Evolutionary conservation across 1,140 invertebrate genomes (phyloP).

Genomic region (Drosophila lacteicornis): DNA sequence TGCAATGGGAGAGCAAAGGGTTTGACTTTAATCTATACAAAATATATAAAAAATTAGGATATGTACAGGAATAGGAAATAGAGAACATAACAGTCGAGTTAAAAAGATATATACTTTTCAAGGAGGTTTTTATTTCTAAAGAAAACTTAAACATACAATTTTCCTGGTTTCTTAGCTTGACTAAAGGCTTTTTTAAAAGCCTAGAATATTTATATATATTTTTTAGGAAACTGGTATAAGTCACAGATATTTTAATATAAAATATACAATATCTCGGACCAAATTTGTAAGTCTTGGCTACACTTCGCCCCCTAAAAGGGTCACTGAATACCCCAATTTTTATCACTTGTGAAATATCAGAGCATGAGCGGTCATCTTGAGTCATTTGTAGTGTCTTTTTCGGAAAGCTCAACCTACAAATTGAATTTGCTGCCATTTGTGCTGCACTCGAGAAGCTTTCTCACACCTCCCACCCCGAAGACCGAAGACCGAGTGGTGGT

Average conservation of each 20-base stretch:
- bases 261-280: not conserved
- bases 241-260: not conserved
- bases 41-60: not conserved
- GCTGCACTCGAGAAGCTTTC: constrained; percentile 65
- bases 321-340: not conserved
- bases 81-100: not conserved
- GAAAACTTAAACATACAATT: too few species aligned
- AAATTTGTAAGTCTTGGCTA: not conserved
- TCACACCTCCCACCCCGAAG: constrained; percentile 29
- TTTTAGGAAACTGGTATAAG: too few species aligned
- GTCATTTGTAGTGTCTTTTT: constrained; percentile 22
- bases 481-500: not conserved
- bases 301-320: not conserved
- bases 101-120: not conserved
- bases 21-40: not conserved
- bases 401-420: constrained; percentile 54
- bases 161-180: too few species aligned
- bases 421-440: constrained; percentile 69
- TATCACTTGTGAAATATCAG: not conserved
- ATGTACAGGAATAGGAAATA: not conserved
- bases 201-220: too few species aligned
- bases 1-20: not conserved
- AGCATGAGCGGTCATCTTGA: not conserved
- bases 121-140: too few species aligned
- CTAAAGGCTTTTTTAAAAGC: too few species aligned